Conservation (phyloP, 2,888 invertebrate genomes). For the Athetis lepigone region DNA sequence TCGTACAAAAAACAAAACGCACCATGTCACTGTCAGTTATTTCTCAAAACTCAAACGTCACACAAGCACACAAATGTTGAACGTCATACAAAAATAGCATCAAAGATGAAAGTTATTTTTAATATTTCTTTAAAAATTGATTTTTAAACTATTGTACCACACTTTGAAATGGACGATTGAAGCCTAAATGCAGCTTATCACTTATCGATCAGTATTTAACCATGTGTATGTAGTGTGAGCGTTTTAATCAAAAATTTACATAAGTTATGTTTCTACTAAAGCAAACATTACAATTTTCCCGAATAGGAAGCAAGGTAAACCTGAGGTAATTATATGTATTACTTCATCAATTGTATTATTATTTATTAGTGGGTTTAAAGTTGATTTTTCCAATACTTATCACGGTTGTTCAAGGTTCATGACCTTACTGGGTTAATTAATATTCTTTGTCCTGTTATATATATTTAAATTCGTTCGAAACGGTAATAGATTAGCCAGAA, state of each 20-base stretch:
- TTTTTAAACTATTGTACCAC: conserved; percentile 67
- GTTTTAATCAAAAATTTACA: conserved; percentile 74
- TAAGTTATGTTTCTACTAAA: conserved; percentile 88
- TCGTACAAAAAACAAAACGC: conserved; percentile 51
- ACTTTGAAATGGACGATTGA: conserved; percentile 73
- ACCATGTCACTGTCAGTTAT: conserved; percentile 39
- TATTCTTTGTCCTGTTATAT: conserved; percentile 67
- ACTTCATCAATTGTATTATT: conserved; percentile 49
- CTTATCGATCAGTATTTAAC: conserved; percentile 68
- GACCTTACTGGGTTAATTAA: conserved; percentile 76
- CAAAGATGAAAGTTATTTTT: conserved; percentile 89
- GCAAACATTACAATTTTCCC: conserved; percentile 84
- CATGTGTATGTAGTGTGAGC: conserved; percentile 70
- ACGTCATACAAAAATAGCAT: conserved; percentile 84
- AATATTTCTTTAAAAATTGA: conserved; percentile 76
- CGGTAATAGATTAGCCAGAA: conserved; percentile 23
- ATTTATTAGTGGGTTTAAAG: conserved; percentile 49
- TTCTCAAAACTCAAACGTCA: conserved; percentile 60
- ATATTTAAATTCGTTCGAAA: conserved; percentile 43
- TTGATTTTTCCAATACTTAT: conserved; percentile 53
- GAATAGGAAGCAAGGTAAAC: conserved; percentile 81
- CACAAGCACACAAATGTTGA: conserved; percentile 32
- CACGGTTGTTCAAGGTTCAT: conserved; percentile 77
- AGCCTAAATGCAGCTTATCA: conserved; percentile 65
- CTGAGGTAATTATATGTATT: conserved; percentile 78